Base-by-base conservation (phyloP, 2,113 vertebrate species). In the Gymnogyps californianus region DNA sequence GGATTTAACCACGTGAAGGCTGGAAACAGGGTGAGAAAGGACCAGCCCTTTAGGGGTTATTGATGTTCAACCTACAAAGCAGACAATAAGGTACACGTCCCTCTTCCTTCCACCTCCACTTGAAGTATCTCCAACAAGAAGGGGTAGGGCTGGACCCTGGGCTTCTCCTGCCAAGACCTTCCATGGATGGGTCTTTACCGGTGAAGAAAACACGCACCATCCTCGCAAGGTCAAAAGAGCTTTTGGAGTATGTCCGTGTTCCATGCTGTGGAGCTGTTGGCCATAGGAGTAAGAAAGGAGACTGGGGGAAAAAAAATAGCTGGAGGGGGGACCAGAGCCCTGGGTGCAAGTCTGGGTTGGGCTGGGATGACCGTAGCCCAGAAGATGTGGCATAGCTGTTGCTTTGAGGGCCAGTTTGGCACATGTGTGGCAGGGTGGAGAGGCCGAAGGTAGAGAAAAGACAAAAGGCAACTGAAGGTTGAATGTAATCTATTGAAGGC, bases 21-120 rank as follows among this genome's bases (percentile, higher is more conserved):
- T 36, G 55, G 66, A 52, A 83, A 46, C 0, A 3, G 31, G 24
- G 13, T 40, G 26, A 28, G 70, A 25, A 93, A 74, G 21, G 51
- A 49, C 16, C 55, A 28, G 15, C 16, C 40, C 36, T 32, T 47
- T 2, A 5, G 19, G 38, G 34, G 18, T 46, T 52, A 18, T 10
- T 17, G 13, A 22, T 66, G n/a, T 67, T 36, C 58, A 42, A 2
- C 32, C 34, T 2, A 1, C 34, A 57, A 46, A 44, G 29, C 40
- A n/a, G 51, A 24, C 17, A 11, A 2, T 1, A 20, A 44, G 25
- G 62, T 61, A 10, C 1, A 4, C 0, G 2, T 1, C 26, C 8
- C 6, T 36, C 32, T 66, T 8, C 46, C 20, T 14, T 20, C 22
- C 22, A 3, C 36, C 36, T 31, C 70, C 22, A 24, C 1, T 16